phyloP scores from a whole-genome alignment of 2,797 vertebrate genomes.

The Denticeps clupeoides region DNA sequence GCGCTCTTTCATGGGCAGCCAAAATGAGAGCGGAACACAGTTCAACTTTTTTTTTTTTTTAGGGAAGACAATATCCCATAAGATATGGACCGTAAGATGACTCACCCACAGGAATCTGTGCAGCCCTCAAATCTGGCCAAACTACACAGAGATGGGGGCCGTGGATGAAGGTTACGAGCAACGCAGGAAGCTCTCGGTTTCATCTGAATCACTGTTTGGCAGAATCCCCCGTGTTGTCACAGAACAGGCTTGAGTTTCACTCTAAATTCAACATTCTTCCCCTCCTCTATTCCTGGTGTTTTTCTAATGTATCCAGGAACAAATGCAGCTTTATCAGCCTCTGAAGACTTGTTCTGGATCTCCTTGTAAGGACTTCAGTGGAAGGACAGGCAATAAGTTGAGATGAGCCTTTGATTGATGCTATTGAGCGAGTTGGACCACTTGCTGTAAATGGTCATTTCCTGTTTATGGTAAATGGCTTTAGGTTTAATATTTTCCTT shows the following conservation, averaged over 20 bases:
- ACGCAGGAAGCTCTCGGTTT: not conserved
- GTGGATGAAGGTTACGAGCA: slow-evolving; percentile 14
- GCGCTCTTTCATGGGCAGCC: slow-evolving; percentile 45
- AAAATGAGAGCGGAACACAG: no score
- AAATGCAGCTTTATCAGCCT: no score
- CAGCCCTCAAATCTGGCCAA: slow-evolving; percentile 8
- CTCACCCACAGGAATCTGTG: slow-evolving; percentile 46
- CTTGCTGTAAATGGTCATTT: no score
- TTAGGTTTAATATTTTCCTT: no score
- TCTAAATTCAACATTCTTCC: not conserved
- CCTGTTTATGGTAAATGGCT: no score
- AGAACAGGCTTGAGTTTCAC: not conserved
- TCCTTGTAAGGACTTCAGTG: no score
- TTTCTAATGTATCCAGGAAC: no score
- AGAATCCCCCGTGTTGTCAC: not conserved
- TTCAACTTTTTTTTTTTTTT: no score
- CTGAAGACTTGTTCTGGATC: no score
- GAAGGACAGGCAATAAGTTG: no score
- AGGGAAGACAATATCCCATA: slow-evolving; percentile 46
- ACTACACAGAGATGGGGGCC: slow-evolving; percentile 12
- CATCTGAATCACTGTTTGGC: not conserved
- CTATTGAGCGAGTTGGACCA: no score
- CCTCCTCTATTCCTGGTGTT: slow-evolving; percentile 1
- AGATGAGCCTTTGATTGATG: no score
- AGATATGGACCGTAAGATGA: slow-evolving; percentile 40